Conservation (phyloP, 1,140 invertebrate genomes). For the Brachionus angularis region DNA sequence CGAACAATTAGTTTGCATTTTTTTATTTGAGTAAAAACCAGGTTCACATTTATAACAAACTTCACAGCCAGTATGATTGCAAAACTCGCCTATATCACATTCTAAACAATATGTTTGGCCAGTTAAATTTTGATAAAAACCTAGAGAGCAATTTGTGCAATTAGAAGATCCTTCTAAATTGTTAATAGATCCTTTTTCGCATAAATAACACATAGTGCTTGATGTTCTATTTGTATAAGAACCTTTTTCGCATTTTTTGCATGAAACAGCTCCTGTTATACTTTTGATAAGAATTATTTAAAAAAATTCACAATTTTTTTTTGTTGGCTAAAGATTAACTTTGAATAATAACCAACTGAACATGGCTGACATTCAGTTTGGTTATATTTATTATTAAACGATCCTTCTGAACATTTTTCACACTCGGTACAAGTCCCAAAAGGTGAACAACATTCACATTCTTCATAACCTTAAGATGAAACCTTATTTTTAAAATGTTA, state of each 20-base stretch:
- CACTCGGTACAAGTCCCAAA: background rate
- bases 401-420: background rate
- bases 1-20: background rate
- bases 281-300: too few relatives aligned
- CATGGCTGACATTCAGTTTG: slow-evolving; percentile 30
- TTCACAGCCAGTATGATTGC: slow-evolving; percentile 27
- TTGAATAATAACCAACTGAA: background rate
- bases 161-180: background rate
- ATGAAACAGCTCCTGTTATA: slow-evolving; percentile 4
- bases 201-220: background rate
- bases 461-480: slow-evolving; percentile 18
- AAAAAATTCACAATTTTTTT: background rate
- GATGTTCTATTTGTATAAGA: slow-evolving; percentile 22
- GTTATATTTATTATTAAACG: slow-evolving; percentile 14
- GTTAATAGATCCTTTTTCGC: background rate
- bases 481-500: too few relatives aligned
- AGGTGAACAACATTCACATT: slow-evolving; percentile 1
- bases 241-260: slow-evolving; percentile 21
- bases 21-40: slow-evolving; percentile 1
- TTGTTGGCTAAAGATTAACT: background rate
- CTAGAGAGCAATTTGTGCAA: slow-evolving; percentile 26
- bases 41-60: slow-evolving; percentile 13
- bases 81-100: slow-evolving; percentile 2
- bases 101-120: slow-evolving; percentile 17
- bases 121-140: slow-evolving; percentile 12